These are phyloP conservation scores for Carcharodon carcharias DNA, from an alignment of 2,797 vertebrate genomes.

Conservation along the genomic window DNA sequence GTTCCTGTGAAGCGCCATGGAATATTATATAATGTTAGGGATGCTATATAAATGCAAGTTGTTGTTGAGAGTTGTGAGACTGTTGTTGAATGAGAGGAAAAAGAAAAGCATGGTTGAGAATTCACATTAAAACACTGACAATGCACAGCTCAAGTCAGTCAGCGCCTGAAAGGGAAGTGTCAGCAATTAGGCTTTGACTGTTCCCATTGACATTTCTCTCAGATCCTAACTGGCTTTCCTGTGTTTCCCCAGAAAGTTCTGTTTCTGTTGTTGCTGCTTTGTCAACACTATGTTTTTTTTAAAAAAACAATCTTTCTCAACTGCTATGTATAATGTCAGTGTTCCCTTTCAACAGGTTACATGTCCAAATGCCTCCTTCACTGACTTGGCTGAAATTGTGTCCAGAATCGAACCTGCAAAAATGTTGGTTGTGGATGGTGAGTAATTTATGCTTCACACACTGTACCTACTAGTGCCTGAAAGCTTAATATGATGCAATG, in stretches of 20 bases:
- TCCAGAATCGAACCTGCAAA: conserved; percentile 83
- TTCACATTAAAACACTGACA: not conserved
- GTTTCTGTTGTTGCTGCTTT: not conserved
- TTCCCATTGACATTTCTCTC: not conserved
- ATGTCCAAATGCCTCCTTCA: conserved; percentile 85
- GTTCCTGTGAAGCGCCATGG: not conserved
- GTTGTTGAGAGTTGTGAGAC: not conserved
- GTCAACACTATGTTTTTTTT: not conserved
- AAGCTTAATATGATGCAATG: not conserved
- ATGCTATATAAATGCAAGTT: not conserved
- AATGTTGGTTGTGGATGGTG: conserved; percentile 63
- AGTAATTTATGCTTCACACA: conserved; percentile 45
- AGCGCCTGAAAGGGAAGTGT: not conserved
- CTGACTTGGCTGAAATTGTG: conserved; percentile 88
- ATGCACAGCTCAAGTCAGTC: too few species aligned
- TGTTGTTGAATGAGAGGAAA: not conserved
- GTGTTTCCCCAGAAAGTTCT: not conserved
- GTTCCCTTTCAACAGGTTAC: conserved; percentile 50
- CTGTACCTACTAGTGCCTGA: not conserved
- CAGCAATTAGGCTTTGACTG: not conserved
- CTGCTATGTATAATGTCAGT: not conserved
- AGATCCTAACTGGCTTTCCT: not conserved
- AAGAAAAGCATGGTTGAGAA: not conserved
- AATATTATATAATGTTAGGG: not conserved
- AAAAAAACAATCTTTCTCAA: not conserved